phyloP scores from a whole-genome alignment of 2,797 vertebrate species.

The Chelmon rostratus region DNA sequence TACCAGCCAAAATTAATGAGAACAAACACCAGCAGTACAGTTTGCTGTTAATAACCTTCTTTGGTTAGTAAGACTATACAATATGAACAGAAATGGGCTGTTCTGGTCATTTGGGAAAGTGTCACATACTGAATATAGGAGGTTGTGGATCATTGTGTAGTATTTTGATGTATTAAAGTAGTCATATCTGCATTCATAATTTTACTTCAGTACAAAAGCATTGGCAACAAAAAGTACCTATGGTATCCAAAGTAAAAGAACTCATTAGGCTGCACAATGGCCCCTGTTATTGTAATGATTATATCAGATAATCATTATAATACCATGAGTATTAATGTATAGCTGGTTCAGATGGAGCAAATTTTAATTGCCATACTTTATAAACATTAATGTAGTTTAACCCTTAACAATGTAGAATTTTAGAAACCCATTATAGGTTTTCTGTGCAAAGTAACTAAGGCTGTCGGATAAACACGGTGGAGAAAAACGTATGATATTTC shows the following conservation, averaged over 20 bases:
- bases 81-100: background rate
- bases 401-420: background rate
- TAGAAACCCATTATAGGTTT: background rate
- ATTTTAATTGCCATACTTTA: background rate
- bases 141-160: background rate
- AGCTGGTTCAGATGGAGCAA: background rate
- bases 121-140: background rate
- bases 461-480: too few relatives aligned
- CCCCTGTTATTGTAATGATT: background rate
- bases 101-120: background rate
- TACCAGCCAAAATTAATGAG: background rate
- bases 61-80: slow-evolving; percentile 29
- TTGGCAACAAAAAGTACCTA: background rate
- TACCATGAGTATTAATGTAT: background rate
- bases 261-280: background rate
- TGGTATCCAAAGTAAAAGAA: background rate
- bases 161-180: background rate
- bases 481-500: too few relatives aligned
- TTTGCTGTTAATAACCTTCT: background rate
- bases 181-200: background rate
- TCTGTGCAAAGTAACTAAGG: background rate
- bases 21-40: background rate
- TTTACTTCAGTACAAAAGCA: background rate
- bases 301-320: background rate
- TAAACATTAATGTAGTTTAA: background rate